Base-by-base conservation (phyloP, 2,113 vertebrate species). In the Thryonomys swinderianus region DNA sequence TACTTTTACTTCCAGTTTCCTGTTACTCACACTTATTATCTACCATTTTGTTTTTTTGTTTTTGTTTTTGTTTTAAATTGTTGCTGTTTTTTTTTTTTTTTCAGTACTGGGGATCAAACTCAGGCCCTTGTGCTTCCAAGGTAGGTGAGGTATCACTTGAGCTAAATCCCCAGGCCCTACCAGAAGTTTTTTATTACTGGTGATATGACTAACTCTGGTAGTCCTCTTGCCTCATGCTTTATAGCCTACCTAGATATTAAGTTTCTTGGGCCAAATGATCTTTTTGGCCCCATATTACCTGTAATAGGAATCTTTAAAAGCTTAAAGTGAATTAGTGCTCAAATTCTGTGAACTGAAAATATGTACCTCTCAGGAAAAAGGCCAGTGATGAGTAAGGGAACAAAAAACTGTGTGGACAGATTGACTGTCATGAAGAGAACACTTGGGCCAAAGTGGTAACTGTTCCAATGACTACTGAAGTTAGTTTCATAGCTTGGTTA, bases 211-310 rank as follows among this genome's bases (percentile, higher is more conserved):
- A 92, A 88, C 9, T 88, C 9, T 53, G 17, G 18, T 32, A 62
- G 17, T 91, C 30, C 42, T 91, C 32, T 20, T 79, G 16, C 1
- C 32, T 81, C 30, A 27, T 66, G 48, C 55, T 8, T 42, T 71
- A 45, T 62, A 5, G 82, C 3, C 27, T 18, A 66, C 21, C 5
- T 79, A 42, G 20, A 64, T 57, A 69, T 90, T 96, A 8, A 71
- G 51, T 87, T 95, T 96, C 32, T 88, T 91, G 42, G 9, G 67
- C 20, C 25, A 90, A 83, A 82, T 37, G 34, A 51, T 53, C 21
- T 88, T 88, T 86, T 34, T 30, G 13, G 62, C 7, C 7, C 53
- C 14, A 86, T 14, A 69, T 69, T 64, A 74, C 7, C 14, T 76
- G 25, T 32, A 16, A 85, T 27, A 42, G 3, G 55, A 67, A 83